Conservation (phyloP, 2,113 vertebrate genomes). For the Anguilla japonica region DNA sequence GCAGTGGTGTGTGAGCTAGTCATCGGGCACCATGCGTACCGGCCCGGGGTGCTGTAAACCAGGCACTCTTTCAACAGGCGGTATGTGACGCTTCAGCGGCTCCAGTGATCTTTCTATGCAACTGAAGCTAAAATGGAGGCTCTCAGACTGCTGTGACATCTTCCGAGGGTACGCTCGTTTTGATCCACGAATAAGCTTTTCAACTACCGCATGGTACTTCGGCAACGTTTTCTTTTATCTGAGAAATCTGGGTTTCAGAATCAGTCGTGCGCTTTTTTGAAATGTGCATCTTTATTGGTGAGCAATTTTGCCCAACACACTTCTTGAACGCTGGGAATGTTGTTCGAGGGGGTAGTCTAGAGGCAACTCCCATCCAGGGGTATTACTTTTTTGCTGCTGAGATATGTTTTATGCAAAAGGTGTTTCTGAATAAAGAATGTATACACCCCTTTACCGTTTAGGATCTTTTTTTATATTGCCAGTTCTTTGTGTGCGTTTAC, state of each 20-base stretch:
- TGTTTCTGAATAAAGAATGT: slow-evolving; percentile 67
- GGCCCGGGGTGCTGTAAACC: background rate
- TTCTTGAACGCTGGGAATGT: slow-evolving; percentile 21
- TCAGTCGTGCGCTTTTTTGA: slow-evolving; percentile 9
- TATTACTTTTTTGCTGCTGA: slow-evolving; percentile 53
- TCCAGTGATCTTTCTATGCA: slow-evolving; percentile 32
- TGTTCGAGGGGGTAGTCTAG: slow-evolving; percentile 19
- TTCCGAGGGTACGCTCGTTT: background rate
- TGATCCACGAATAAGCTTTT: slow-evolving; percentile 6
- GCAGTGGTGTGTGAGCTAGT: background rate
- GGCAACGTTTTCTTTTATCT: background rate
- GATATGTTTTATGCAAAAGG: slow-evolving; percentile 44
- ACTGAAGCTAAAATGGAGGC: background rate
- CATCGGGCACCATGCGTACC: background rate
- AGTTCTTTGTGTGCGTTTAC: background rate
- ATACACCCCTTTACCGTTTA: slow-evolving; percentile 32
- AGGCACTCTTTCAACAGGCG: background rate
- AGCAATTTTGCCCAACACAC: background rate
- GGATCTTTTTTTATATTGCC: background rate
- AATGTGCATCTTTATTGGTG: background rate
- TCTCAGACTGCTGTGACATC: slow-evolving; percentile 15
- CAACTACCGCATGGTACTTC: slow-evolving; percentile 19
- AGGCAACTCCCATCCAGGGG: slow-evolving; percentile 25
- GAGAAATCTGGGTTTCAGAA: background rate
- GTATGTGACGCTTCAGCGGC: background rate